Evolutionary conservation across 2,888 invertebrate genomes (phyloP), one percentile per base, ranked within the genome.

Genomic region (Eurytoma californica): DNA sequence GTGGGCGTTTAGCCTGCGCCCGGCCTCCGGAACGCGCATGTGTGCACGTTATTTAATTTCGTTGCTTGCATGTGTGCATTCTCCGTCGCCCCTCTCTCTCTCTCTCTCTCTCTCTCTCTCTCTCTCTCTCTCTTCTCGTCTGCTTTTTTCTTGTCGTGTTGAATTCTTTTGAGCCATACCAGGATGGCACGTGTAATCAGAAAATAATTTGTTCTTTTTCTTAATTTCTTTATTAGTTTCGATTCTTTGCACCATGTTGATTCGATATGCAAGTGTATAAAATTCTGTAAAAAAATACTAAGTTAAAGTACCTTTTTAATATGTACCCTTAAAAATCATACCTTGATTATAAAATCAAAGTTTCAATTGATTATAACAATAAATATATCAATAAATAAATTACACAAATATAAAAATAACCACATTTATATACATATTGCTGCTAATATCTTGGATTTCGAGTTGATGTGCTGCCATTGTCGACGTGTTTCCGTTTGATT

Each of bases 381-480:
- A 65, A 57, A 60, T 60, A 58, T 7, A 47, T 73, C 51, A 60
- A 60, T 51, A 16, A 53, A n/a, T 53, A 53, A 7, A 39, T 9
- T 0, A 39, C 9, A 39, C 9, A 39, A 39, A 39, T 9, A 39
- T 39, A 39, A 39, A 39, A 39, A 39, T 39, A 39, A 39, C 39
- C 39, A 9, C 1, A 9, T 7, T 7, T 57, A 51, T n/a, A 16
- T 28, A 61, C 39, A n/a, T 61, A 53, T 14, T 53, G 65, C 60
- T 70, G 51, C 67, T 73, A 82, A 57, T 81, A 79, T 69, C 80
- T 80, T 20, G 83, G 76, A 70, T 80, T 80, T 28, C 79, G 78
- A 7, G 49, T 0, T 61, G 55, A 13, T 39, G 65, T 57, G 60
- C 0, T 14, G 57, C 55, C 74, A 63, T 5, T 63, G 1, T 74